These are phyloP conservation scores for Esox lucius DNA, from an alignment of 2,797 vertebrate genomes.

Conservation along the genomic window DNA sequence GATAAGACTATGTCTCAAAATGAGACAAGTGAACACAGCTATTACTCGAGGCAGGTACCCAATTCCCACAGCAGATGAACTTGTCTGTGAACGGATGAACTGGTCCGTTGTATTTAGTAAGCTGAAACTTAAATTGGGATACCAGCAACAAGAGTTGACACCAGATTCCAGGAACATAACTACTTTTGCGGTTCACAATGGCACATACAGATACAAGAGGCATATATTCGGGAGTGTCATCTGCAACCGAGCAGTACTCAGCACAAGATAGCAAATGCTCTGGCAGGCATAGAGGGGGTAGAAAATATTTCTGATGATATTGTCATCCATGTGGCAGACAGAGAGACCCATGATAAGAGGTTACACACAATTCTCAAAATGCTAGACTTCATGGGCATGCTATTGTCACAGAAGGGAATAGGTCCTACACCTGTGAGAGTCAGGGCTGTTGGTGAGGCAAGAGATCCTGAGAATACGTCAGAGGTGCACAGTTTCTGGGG, in stretches of 20 bases:
- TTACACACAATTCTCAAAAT: too few species aligned
- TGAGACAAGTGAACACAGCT: too few species aligned
- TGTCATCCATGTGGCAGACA: conserved; percentile 8
- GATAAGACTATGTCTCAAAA: too few species aligned
- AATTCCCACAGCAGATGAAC: too few species aligned
- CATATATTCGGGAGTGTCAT: conserved; percentile 8
- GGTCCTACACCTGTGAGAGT: conserved; percentile 7
- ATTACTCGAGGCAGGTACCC: too few species aligned
- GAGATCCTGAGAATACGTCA: conserved; percentile 15
- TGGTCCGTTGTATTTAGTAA: too few species aligned
- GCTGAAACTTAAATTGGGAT: too few species aligned
- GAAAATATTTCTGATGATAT: conserved; percentile 22
- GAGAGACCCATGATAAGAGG: background rate
- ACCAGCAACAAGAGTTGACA: too few species aligned
- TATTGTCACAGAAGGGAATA: conserved; percentile 24
- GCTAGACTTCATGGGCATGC: conserved; percentile 21
- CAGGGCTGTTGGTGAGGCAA: conserved; percentile 27
- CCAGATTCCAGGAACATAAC: too few species aligned
- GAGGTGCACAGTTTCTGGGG: conserved; percentile 30
- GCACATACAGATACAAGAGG: conserved; percentile 13
- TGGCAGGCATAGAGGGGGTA: too few species aligned
- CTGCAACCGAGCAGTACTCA: conserved; percentile 8
- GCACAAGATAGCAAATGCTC: background rate
- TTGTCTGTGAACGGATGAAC: too few species aligned
- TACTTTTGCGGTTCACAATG: background rate